These are phyloP conservation scores for Anoplopoma fimbria DNA, from an alignment of 2,113 vertebrate genomes.

Conservation along the genomic window DNA sequence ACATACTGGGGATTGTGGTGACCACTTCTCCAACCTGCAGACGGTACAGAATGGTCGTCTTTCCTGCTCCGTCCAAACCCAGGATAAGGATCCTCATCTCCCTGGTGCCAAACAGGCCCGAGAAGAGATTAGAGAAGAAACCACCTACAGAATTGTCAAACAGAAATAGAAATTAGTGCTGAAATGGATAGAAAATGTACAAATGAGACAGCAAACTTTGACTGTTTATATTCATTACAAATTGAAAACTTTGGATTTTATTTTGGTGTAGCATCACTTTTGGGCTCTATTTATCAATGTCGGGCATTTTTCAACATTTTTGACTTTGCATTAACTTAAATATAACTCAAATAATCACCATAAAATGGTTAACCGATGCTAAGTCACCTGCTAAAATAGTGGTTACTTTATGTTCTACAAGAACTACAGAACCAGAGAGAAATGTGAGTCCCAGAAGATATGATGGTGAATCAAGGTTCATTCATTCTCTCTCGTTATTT, in stretches of 20 bases:
- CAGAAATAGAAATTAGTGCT: background rate
- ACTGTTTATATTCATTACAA: background rate
- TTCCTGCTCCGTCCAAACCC: slow-evolving; percentile 96
- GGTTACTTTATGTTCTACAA: too few relatives aligned
- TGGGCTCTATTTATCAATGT: too few relatives aligned
- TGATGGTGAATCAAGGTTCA: background rate
- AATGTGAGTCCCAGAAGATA: background rate
- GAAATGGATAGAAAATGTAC: background rate
- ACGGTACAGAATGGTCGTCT: slow-evolving; percentile 97
- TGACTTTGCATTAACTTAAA: background rate
- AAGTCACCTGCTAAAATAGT: background rate
- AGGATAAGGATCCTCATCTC: slow-evolving; percentile 99
- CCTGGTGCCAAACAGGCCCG: slow-evolving; percentile 94
- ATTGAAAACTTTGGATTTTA: background rate
- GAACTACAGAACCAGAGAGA: background rate
- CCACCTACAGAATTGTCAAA: slow-evolving; percentile 82
- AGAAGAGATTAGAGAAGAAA: slow-evolving; percentile 97
- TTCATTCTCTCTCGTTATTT: background rate
- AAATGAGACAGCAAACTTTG: background rate
- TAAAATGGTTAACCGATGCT: background rate
- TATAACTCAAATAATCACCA: background rate
- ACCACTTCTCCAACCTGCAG: slow-evolving; percentile 98
- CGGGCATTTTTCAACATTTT: background rate
- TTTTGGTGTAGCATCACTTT: too few relatives aligned
- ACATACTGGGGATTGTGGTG: slow-evolving; percentile 98